A percentile compares a stretch with the other conserved stretches of the same genome.
Evolutionary conservation across 2,113 vertebrate genomes (phyloP).

Genomic region (Herpetotheres cachinnans): DNA sequence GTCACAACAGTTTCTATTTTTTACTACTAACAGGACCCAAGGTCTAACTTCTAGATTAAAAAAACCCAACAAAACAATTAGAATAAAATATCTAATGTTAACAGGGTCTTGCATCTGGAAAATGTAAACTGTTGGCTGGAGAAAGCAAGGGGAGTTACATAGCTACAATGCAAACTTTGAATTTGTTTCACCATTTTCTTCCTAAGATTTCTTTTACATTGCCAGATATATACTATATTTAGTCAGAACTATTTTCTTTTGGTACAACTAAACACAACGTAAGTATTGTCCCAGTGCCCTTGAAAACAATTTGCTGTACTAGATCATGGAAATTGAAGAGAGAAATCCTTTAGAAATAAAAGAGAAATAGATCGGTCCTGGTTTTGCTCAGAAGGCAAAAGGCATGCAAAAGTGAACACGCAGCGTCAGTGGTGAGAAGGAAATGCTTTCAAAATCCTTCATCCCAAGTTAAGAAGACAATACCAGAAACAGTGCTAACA

Average conservation of each 20-base stretch:
- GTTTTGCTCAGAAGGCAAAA: neutral
- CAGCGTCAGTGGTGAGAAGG: neutral
- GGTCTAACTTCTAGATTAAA: neutral
- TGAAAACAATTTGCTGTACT: neutral
- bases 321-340: neutral
- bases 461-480: neutral
- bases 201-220: neutral
- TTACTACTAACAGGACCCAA: neutral
- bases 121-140: neutral
- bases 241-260: neutral
- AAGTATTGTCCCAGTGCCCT: neutral
- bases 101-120: slow-evolving; percentile 5
- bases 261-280: neutral
- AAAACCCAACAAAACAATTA: neutral
- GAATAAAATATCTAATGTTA: neutral
- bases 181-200: neutral
- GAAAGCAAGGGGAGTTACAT: neutral
- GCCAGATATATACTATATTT: neutral
- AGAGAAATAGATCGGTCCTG: neutral
- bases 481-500: neutral
- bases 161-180: neutral
- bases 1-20: neutral
- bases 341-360: neutral
- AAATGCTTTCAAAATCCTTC: neutral
- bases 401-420: neutral